These are phyloP conservation scores for Gambusia affinis DNA, from an alignment of 2,113 vertebrate genomes.

Conservation along the genomic window DNA sequence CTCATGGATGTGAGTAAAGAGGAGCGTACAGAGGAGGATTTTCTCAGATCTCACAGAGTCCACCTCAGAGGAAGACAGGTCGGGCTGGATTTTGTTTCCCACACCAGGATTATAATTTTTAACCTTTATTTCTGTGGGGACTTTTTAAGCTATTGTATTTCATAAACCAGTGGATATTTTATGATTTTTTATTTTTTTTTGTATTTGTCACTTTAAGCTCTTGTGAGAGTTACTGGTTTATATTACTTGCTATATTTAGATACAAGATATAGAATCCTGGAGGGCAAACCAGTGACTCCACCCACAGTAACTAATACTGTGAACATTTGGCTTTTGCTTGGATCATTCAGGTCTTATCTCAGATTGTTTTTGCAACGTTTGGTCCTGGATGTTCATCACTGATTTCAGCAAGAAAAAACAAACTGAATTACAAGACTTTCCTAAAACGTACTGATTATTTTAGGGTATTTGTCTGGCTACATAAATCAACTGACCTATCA, in stretches of 20 bases:
- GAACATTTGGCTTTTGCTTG: conserved; percentile 24
- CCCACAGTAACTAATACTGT: conserved; percentile 35
- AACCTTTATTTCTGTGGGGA: neutral
- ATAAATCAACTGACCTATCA: neutral
- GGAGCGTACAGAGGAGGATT: conserved; percentile 54
- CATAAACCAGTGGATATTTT: conserved; percentile 5
- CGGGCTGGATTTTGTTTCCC: conserved; percentile 33
- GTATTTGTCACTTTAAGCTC: conserved; percentile 12
- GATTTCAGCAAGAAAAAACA: neutral
- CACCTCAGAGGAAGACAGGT: conserved; percentile 46
- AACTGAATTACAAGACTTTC: conserved; percentile 15
- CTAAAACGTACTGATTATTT: neutral
- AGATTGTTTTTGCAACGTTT: conserved; percentile 25
- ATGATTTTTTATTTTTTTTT: conserved; percentile 20
- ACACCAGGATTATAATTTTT: conserved; percentile 36
- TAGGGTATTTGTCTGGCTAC: neutral
- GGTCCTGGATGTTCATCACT: conserved; percentile 29
- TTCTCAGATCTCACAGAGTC: conserved; percentile 56
- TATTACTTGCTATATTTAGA: conserved; percentile 60
- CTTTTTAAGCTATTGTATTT: conserved; percentile 13
- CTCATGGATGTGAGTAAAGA: conserved; percentile 61
- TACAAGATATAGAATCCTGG: conserved; percentile 48
- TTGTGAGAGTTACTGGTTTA: conserved; percentile 26
- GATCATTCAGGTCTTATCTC: conserved; percentile 28
- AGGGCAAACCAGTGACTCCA: conserved; percentile 49